Percentiles rank a stretch among this genome's conserved stretches.
Evolutionary conservation across 2,888 invertebrate species (phyloP).

Genomic region (Papilio protenor): DNA sequence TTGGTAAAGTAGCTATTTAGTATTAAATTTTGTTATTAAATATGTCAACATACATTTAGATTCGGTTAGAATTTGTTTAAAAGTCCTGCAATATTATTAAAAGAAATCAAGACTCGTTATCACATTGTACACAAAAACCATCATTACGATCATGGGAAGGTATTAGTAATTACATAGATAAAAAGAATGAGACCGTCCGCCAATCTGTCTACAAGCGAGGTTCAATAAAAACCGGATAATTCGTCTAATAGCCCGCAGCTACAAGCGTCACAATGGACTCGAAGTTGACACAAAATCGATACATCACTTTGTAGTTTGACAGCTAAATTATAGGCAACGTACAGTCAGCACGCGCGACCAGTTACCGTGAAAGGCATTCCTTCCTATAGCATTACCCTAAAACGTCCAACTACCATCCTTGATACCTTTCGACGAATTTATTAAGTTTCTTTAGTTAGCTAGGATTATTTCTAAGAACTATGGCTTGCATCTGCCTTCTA

Average conservation of each 20-base stretch:
- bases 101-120: neutral
- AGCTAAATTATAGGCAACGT: constrained; percentile 51
- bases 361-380: constrained; percentile 44
- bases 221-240: constrained; percentile 51
- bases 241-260: constrained; percentile 46
- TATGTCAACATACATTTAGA: too few species aligned
- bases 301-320: constrained; percentile 50
- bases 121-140: neutral
- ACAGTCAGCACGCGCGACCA: constrained; percentile 46
- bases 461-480: constrained; percentile 27
- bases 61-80: too few species aligned
- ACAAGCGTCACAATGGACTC: constrained; percentile 47
- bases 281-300: constrained; percentile 49
- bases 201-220: constrained; percentile 28
- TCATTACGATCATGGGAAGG: constrained; percentile 4
- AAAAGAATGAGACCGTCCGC: constrained; percentile 32
- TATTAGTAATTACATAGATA: constrained; percentile 20
- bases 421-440: constrained; percentile 29
- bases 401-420: constrained; percentile 12
- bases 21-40: too few species aligned
- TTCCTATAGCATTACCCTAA: constrained; percentile 36
- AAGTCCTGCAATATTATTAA: neutral
- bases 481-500: constrained; percentile 5
- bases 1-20: too few species aligned
- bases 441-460: constrained; percentile 35